These are phyloP conservation scores for Leptinotarsa defecta DNA, from an alignment of 1,140 invertebrate genomes.

Conservation along the genomic window DNA sequence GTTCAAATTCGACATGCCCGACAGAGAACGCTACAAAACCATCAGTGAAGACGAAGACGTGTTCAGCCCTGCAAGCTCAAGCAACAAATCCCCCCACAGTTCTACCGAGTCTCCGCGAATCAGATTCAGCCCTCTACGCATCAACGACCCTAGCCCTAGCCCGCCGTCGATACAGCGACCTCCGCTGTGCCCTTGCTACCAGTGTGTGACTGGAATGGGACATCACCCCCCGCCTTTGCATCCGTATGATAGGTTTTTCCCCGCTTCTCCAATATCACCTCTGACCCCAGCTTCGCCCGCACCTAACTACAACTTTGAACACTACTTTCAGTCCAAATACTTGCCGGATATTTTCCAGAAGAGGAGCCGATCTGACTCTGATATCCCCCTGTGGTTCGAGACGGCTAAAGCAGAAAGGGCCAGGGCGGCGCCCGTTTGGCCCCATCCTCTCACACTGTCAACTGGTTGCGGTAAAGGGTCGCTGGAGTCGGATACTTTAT, in stretches of 20 bases:
- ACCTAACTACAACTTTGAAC: slow-evolving; percentile 67
- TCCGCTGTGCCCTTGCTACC: slow-evolving; percentile 59
- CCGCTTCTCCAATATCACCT: slow-evolving; percentile 65
- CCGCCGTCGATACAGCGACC: slow-evolving; percentile 53
- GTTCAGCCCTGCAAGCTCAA: slow-evolving; percentile 62
- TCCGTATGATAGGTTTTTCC: slow-evolving; percentile 63
- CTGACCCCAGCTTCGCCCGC: slow-evolving; percentile 63
- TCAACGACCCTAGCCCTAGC: slow-evolving; percentile 58
- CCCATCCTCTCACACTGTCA: slow-evolving; percentile 55
- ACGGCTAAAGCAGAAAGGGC: slow-evolving; percentile 53
- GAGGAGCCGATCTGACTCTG: slow-evolving; percentile 77
- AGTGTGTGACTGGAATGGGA: slow-evolving; percentile 57
- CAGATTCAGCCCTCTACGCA: slow-evolving; percentile 63
- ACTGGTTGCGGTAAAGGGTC: slow-evolving; percentile 50
- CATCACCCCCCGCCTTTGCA: slow-evolving; percentile 58
- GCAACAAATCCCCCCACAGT: slow-evolving; percentile 61
- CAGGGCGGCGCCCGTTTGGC: slow-evolving; percentile 38
- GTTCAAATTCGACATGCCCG: slow-evolving; percentile 61
- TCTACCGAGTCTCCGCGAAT: slow-evolving; percentile 64
- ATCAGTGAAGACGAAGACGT: slow-evolving; percentile 63
- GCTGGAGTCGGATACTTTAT: slow-evolving; percentile 52
- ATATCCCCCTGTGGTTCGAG: slow-evolving; percentile 64
- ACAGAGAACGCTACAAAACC: slow-evolving; percentile 56
- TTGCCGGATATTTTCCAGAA: slow-evolving; percentile 70
- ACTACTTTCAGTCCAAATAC: slow-evolving; percentile 75